Evolutionary conservation across 2,797 vertebrate genomes (phyloP).

Genomic region (Xerus rutilus): DNA sequence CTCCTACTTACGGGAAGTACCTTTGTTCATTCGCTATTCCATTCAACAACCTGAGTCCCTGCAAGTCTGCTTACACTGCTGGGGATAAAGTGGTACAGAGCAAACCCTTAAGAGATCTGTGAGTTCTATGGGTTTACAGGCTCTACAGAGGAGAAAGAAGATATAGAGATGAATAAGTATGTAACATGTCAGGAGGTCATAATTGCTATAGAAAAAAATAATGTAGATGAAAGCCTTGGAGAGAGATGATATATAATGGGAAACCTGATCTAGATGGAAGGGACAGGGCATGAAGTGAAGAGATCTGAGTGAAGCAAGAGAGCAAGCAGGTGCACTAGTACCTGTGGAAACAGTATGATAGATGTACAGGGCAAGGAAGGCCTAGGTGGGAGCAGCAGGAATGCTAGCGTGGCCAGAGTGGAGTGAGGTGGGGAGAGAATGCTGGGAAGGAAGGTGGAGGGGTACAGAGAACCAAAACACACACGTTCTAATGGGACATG

Average conservation of each 20-base stretch:
- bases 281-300: background rate
- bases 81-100: background rate
- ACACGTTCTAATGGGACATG: background rate
- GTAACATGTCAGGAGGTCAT: too few relatives aligned
- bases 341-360: background rate
- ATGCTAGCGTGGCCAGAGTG: background rate
- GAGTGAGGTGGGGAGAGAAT: background rate
- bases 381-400: background rate
- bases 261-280: background rate
- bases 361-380: background rate
- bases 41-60: background rate
- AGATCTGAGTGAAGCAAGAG: background rate
- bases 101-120: background rate
- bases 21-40: too few relatives aligned
- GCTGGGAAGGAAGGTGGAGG: background rate
- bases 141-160: too few relatives aligned
- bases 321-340: background rate
- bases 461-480: background rate
- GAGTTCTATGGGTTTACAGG: background rate
- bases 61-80: background rate
- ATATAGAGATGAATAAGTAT: background rate
- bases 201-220: background rate
- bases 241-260: background rate
- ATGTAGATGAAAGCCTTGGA: background rate
- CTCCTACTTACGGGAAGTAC: background rate